Conservation (phyloP, 2,888 invertebrate genomes). For the Stenchaetothrips biformis region DNA sequence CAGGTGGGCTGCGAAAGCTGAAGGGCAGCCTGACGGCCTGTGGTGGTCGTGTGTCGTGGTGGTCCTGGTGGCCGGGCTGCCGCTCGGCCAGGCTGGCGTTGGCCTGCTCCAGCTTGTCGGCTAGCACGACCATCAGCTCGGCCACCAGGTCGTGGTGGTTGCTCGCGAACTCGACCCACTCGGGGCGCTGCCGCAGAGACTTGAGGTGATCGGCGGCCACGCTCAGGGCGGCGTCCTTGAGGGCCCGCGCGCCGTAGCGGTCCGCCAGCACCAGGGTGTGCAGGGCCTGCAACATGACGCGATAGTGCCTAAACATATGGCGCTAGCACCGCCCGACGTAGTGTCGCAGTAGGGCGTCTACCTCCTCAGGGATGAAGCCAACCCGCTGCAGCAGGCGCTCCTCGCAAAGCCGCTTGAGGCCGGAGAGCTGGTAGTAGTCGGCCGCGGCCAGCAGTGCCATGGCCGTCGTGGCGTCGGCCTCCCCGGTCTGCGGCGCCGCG, state of each 20-base stretch:
- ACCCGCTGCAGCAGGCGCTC: conserved; percentile 18
- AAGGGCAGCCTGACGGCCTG: not conserved
- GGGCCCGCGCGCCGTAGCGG: not conserved
- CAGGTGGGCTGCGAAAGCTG: too few relatives aligned
- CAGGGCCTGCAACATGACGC: not conserved
- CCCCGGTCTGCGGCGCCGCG: too few relatives aligned
- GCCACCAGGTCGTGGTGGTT: conserved; percentile 16
- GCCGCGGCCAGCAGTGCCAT: conserved; percentile 13
- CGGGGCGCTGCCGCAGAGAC: conserved; percentile 3
- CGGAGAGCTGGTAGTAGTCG: conserved; percentile 15
- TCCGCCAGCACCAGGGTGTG: conserved; percentile 14
- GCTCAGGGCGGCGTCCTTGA: conserved; percentile 7
- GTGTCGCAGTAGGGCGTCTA: not conserved
- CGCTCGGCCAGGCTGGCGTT: not conserved
- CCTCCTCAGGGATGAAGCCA: not conserved
- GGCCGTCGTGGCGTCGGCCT: not conserved
- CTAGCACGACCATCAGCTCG: conserved; percentile 3
- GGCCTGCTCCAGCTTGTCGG: conserved; percentile 19
- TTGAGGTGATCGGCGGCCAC: conserved; percentile 12
- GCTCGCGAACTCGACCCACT: conserved; percentile 10
- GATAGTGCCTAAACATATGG: not conserved
- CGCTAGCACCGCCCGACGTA: not conserved
- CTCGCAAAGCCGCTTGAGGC: conserved; percentile 12
- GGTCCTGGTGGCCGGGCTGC: not conserved
- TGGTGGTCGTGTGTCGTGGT: not conserved